phyloP scores from a whole-genome alignment of 2,888 invertebrate genomes.

The Zygothrica quintamaculata region DNA sequence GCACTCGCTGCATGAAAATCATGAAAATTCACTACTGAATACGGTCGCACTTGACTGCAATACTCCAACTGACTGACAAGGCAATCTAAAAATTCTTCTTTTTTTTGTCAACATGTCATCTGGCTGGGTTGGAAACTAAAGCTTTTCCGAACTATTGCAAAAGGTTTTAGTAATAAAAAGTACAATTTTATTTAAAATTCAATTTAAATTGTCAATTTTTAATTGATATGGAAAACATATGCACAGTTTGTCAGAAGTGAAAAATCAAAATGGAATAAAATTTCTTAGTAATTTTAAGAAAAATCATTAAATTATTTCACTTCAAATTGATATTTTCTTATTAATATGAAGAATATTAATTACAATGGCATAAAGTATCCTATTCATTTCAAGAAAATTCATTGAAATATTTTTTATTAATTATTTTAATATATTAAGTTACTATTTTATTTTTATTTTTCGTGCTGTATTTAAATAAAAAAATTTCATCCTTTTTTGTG shows the following conservation, averaged over 20 bases:
- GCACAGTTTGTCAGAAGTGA: too few species aligned
- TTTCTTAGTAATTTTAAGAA: too few species aligned
- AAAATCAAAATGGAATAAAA: too few species aligned
- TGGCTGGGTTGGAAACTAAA: constrained; percentile 20
- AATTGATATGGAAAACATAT: too few species aligned
- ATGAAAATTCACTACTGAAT: constrained; percentile 29
- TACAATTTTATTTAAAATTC: constrained; percentile 1
- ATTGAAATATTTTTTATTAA: not conserved
- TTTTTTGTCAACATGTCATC: constrained; percentile 20
- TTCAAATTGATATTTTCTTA: too few species aligned
- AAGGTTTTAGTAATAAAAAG: too few species aligned
- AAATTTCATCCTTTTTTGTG: constrained; percentile 11
- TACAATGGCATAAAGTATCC: too few species aligned
- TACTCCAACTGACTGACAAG: constrained; percentile 64
- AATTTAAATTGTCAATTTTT: constrained; percentile 1
- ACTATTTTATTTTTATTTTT: too few species aligned
- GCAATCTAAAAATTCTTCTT: constrained; percentile 75
- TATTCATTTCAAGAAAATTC: not conserved
- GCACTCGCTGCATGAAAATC: constrained; percentile 47
- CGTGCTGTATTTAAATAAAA: too few species aligned
- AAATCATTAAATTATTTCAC: too few species aligned
- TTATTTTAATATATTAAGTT: not conserved
- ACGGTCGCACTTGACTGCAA: constrained; percentile 71
- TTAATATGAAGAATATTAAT: too few species aligned
- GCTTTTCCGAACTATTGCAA: constrained; percentile 6